Percentiles rank a stretch among this genome's conserved stretches.
These are phyloP conservation scores for Bradypodion ventrale DNA, from an alignment of 2,797 vertebrate species.

Conservation along the genomic window DNA sequence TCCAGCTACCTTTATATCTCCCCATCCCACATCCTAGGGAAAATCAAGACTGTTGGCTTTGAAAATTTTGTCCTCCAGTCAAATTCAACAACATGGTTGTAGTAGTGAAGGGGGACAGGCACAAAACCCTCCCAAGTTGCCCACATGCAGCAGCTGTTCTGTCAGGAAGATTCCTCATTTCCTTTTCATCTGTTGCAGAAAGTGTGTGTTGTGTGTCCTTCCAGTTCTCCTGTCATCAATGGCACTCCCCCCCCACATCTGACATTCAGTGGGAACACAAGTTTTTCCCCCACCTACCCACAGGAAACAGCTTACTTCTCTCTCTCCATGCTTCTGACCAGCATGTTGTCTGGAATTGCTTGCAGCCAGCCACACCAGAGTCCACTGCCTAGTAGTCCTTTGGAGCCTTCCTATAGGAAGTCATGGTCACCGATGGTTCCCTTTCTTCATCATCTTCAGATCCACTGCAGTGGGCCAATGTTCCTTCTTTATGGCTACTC, in stretches of 20 bases:
- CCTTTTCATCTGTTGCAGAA: neutral
- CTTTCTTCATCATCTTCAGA: neutral
- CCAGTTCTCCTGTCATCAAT: neutral
- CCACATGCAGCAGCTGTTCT: neutral
- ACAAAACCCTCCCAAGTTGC: neutral
- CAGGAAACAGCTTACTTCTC: neutral
- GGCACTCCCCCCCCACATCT: neutral
- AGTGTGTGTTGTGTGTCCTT: neutral
- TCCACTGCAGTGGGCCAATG: rapidly evolving
- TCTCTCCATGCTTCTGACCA: neutral
- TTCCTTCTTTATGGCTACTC: neutral
- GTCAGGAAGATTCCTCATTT: neutral
- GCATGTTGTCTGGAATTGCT: neutral
- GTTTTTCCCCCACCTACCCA: neutral
- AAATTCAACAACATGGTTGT: neutral
- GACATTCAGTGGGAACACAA: neutral
- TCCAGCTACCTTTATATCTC: neutral
- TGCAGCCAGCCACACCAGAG: neutral
- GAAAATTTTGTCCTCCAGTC: neutral
- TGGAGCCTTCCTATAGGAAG: neutral
- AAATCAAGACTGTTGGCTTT: neutral
- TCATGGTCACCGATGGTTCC: neutral
- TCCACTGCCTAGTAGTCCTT: neutral
- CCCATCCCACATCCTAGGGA: neutral
- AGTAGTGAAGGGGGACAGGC: neutral